Evolutionary conservation across 2,888 invertebrate species (phyloP).

Genomic region (Oligia latruncula): DNA sequence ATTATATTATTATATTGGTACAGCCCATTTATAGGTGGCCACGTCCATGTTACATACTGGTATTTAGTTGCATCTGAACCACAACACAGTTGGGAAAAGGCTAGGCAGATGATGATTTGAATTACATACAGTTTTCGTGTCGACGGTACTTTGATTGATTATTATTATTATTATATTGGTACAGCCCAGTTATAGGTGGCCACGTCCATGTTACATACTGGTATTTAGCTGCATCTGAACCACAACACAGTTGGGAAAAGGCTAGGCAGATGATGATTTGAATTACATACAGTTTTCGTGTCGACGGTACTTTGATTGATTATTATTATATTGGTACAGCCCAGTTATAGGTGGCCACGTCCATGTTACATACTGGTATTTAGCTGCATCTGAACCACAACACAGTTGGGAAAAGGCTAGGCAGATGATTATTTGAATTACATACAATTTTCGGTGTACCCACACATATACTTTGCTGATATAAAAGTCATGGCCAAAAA

Average conservation of each 20-base stretch:
- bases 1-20: background rate
- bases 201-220: background rate
- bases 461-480: background rate
- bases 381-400: background rate
- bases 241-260: background rate
- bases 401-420: no score
- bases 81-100: background rate
- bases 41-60: background rate
- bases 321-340: background rate
- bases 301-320: background rate
- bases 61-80: background rate
- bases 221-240: background rate
- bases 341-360: background rate
- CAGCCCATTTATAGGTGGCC: background rate
- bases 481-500: conserved; percentile 14
- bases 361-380: background rate
- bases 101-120: background rate
- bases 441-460: background rate
- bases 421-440: background rate
- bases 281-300: background rate
- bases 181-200: no score
- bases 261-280: background rate
- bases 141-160: background rate
- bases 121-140: background rate
- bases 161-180: no score